Base-by-base conservation (phyloP, 2,888 invertebrate genomes). In the Cheilosia scutellata region DNA sequence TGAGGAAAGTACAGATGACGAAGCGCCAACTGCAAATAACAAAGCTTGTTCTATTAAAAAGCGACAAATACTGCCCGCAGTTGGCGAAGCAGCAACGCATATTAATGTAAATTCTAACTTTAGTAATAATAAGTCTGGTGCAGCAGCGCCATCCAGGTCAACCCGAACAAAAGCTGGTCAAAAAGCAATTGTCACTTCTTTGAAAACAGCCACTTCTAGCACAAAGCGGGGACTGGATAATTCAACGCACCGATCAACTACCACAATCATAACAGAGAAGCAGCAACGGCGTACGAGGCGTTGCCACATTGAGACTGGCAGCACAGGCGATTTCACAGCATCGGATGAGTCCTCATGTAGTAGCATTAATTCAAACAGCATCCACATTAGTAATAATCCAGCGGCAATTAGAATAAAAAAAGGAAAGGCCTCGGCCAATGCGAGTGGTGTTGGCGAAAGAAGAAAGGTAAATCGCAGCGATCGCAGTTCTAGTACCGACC, bases 221-320 rank as follows among this genome's bases (percentile, higher is more conserved):
- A 83, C 74, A 70, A 80, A 68, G 76, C 74, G 65, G 75, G 65
- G 31, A 47, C 20, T 44, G 44, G 65, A 72, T 37, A 27, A 71
- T 5, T 33, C 65, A 57, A 25, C 55, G 16, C 70, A 77, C 62
- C 75, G 87, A 13, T 7, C 13, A 11, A 51, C 25, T 27, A 51
- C 49, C 40, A 49, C 71, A 62, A 27, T 49, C 47, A 57, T 78
- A 65, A 70, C 47, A 29, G 82, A 78, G 11, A 87, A 78, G 87
- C 87, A 87, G 44, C 89, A 90, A 87, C 90, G 91, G 66, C 90
- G 90, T 25, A 89, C 91, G 4, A 90, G 91, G 72, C 91, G 91
- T 84, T 89, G 91, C 86, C 89, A 91, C 58, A 88, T 90, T 87
- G 91, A 92, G 91, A 91, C 91, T 92, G 92, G 86, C 55, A 86